Evolutionary conservation across 2,113 vertebrate genomes (phyloP).

Genomic region (Castor canadensis): DNA sequence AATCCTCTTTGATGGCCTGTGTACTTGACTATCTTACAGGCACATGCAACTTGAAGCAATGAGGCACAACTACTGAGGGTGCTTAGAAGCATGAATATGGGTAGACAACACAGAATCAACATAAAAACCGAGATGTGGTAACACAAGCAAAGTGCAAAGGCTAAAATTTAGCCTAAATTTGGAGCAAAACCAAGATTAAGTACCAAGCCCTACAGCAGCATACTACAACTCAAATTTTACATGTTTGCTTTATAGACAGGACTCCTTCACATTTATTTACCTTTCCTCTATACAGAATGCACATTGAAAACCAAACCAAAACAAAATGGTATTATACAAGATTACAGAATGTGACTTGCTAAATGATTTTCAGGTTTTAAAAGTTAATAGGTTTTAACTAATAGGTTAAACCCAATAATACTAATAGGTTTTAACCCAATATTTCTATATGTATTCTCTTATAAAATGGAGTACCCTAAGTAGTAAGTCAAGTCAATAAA

Average conservation of each 20-base stretch:
- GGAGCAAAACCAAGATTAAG: neutral
- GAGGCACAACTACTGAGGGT: neutral
- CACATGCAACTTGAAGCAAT: slow-evolving; percentile 18
- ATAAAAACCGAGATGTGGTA: neutral
- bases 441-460: neutral
- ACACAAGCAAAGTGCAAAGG: neutral
- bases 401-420: neutral
- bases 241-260: neutral
- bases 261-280: neutral
- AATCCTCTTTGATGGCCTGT: slow-evolving; percentile 26
- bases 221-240: neutral
- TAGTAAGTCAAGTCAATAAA: neutral
- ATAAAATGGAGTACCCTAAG: neutral
- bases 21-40: slow-evolving; percentile 13
- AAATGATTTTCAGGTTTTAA: neutral
- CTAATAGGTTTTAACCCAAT: neutral
- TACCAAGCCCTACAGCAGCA: neutral
- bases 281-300: neutral
- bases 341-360: neutral
- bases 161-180: neutral
- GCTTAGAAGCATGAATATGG: neutral
- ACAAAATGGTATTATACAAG: neutral
- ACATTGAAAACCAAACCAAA: neutral
- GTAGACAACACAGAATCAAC: neutral
- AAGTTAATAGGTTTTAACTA: too few species aligned